phyloP scores from a whole-genome alignment of 1,140 invertebrate species.

The Bombus fervidus region DNA sequence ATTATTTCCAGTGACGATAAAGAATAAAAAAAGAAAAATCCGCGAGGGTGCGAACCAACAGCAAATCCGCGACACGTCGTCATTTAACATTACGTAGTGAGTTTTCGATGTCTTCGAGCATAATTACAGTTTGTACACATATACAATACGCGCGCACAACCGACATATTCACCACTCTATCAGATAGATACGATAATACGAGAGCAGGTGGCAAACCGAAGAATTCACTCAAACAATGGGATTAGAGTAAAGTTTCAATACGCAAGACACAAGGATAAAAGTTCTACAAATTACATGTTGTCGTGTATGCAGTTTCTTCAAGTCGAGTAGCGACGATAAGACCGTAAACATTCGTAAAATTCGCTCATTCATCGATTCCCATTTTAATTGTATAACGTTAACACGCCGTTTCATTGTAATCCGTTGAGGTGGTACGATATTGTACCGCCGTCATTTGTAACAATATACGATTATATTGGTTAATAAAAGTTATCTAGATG shows the following conservation, averaged over 20 bases:
- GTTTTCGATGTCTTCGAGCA: slow-evolving; percentile 82
- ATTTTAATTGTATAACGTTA: slow-evolving; percentile 80
- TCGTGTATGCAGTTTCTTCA: slow-evolving; percentile 81
- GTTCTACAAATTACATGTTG: slow-evolving; percentile 77
- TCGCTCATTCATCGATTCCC: slow-evolving; percentile 78
- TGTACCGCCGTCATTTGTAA: slow-evolving; percentile 79
- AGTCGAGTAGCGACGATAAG: slow-evolving; percentile 79
- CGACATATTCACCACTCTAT: slow-evolving; percentile 73
- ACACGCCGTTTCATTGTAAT: slow-evolving; percentile 80
- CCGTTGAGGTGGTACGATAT: slow-evolving; percentile 76
- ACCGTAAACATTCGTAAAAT: slow-evolving; percentile 71
- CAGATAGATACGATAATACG: slow-evolving; percentile 64
- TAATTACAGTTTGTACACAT: slow-evolving; percentile 81
- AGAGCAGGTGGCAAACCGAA: slow-evolving; percentile 36
- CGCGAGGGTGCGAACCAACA: slow-evolving; percentile 13
- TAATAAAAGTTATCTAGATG: slow-evolving; percentile 84
- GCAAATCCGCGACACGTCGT: slow-evolving; percentile 77
- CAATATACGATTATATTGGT: slow-evolving; percentile 82
- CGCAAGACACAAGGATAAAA: slow-evolving; percentile 62
- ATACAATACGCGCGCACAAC: slow-evolving; percentile 78
- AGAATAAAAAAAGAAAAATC: not conserved
- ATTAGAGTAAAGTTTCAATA: slow-evolving; percentile 33
- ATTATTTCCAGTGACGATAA: slow-evolving; percentile 3
- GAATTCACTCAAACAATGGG: slow-evolving; percentile 27
- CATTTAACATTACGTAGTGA: slow-evolving; percentile 81